A percentile compares a stretch with the other conserved stretches of the same genome.
phyloP scores from a whole-genome alignment of 2,797 vertebrate species.

The Eupleurogrammus muticus region DNA sequence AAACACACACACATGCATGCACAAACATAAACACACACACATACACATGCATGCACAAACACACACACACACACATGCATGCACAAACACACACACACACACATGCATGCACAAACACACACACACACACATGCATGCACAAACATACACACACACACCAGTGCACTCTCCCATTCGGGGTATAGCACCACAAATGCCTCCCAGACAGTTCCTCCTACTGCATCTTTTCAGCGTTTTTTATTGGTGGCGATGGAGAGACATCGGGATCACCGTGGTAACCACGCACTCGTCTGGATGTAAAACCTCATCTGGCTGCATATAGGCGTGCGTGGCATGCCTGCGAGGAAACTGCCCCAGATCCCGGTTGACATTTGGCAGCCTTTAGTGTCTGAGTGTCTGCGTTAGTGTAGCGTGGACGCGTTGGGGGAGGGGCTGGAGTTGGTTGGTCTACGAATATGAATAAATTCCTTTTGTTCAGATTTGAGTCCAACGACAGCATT shows the following conservation, averaged over 20 bases:
- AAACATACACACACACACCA: constrained; percentile 16
- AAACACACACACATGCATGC: not conserved
- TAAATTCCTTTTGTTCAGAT: constrained; percentile 11
- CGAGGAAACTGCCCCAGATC: constrained; percentile 70
- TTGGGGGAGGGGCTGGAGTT: constrained; percentile 45
- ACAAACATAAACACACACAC: constrained; percentile 6
- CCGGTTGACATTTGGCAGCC: constrained; percentile 76
- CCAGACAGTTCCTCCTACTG: constrained; percentile 52
- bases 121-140: constrained; percentile 4
- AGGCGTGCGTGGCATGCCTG: constrained; percentile 61
- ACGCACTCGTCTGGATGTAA: constrained; percentile 58
- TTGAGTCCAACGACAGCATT: constrained; percentile 4
- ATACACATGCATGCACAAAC: constrained; percentile 5
- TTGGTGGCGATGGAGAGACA: constrained; percentile 56
- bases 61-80: constrained; percentile 3
- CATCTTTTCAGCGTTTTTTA: constrained; percentile 59
- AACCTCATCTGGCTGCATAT: constrained; percentile 72
- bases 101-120: not conserved
- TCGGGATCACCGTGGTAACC: constrained; percentile 78
- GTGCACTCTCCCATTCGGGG: constrained; percentile 46
- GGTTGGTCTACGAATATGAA: constrained; percentile 10
- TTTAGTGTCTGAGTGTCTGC: constrained; percentile 59
- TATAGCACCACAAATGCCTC: constrained; percentile 64
- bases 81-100: constrained; percentile 2
- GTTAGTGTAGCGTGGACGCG: constrained; percentile 38